A percentile compares a stretch with the other conserved stretches of the same genome.
These are phyloP conservation scores for Crocidura indochinensis DNA, from an alignment of 2,797 vertebrate genomes.

Conservation along the genomic window DNA sequence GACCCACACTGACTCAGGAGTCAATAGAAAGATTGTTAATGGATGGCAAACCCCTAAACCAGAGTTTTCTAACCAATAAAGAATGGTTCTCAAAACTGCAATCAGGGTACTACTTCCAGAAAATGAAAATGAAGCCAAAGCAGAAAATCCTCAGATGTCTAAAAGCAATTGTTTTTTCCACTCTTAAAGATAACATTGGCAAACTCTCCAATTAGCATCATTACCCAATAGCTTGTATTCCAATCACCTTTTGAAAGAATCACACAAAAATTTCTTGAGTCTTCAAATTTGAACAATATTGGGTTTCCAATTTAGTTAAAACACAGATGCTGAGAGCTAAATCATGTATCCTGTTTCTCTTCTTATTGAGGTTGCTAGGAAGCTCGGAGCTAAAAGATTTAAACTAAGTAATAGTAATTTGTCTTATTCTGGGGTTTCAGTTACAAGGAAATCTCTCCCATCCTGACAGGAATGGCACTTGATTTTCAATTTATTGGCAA, in stretches of 20 bases:
- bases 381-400: constrained; percentile 19
- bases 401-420: neutral
- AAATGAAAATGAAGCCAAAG: neutral
- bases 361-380: constrained; percentile 32
- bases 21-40: too few relatives aligned
- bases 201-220: constrained; percentile 27
- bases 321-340: neutral
- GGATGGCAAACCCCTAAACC: neutral
- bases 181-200: neutral
- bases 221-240: neutral
- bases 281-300: neutral
- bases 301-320: neutral
- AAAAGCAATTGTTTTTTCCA: constrained; percentile 11
- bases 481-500: neutral
- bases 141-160: neutral
- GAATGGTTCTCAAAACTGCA: neutral
- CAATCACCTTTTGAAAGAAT: neutral
- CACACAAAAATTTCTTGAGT: neutral
- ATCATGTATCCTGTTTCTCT: neutral
- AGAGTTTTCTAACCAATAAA: neutral
- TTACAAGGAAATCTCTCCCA: neutral
- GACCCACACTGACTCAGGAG: too few relatives aligned
- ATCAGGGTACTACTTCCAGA: neutral
- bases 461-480: neutral
- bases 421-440: neutral